Evolutionary conservation across 1,140 invertebrate species (phyloP), one percentile per base, ranked within the genome.

Genomic region (Drosophila sturtevanti): DNA sequence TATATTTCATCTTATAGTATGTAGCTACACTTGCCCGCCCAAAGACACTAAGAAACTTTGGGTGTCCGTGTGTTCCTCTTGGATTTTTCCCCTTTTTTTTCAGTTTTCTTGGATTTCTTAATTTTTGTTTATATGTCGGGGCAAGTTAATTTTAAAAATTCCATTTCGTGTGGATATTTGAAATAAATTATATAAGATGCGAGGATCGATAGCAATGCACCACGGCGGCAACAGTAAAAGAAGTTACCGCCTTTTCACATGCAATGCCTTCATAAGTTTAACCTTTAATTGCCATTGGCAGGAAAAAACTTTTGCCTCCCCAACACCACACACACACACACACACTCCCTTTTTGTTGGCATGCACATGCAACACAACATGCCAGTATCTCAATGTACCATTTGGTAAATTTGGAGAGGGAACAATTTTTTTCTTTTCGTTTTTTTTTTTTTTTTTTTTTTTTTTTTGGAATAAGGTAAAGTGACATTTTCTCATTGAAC

Each of bases 131-230:
- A 76, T 81, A 76, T 58, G 59, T 35, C 38, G 22, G 24, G 14
- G 54, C 2, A 62, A 70, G 66, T 73, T 79, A 70, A 81, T 75
- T 81, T 79, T 82, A 81, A 75, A 81, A 69, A 52, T 60, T 56
- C 60, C 35, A 65, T 69, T 18, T 41, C 37, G 48, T n/a, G 52
- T 18, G 18, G 18, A 52, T 41, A 18, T 21, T 51, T 31, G 38
- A 10, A 58, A 34, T 54, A 24, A 54, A 51, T 72, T 65, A 63
- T 34, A 73, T 73, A 66, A 73, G 64, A 31, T 38, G 68, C n/a
- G 21, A 18, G 38, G 75, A 76, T 82, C 75, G 70, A 84, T 84
- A 54, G 63, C 65, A 66, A 44, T 31, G 27, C 27, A 31, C 27
- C 27, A 31, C 27, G 0, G 79, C 79, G 56, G 44, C 63, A 80